Conservation (phyloP, 1,140 invertebrate species). For the Lepidurus apus region DNA sequence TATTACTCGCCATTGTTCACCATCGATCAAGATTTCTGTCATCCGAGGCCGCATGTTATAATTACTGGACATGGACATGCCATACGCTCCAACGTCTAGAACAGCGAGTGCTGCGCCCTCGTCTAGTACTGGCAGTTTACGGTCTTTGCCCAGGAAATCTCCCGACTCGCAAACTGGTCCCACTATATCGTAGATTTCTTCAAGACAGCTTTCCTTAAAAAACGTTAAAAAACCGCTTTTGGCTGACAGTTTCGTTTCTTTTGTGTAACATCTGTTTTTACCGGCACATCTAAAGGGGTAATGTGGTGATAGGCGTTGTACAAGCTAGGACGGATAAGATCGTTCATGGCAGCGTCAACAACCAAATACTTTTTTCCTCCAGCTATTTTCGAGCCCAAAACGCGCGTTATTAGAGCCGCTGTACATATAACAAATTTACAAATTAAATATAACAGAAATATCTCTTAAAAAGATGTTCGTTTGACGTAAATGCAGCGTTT, state of each 20-base stretch:
- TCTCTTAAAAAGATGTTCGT: too few relatives aligned
- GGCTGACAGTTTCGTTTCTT: background rate
- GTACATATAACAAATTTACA: background rate
- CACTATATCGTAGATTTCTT: slow-evolving; percentile 45
- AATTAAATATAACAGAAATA: too few relatives aligned
- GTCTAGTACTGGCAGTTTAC: slow-evolving; percentile 40
- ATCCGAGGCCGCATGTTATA: slow-evolving; percentile 46
- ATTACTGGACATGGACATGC: slow-evolving; percentile 47
- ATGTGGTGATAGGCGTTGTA: slow-evolving; percentile 48
- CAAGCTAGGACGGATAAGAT: slow-evolving; percentile 46
- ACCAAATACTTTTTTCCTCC: slow-evolving; percentile 38
- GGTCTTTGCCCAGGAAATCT: slow-evolving; percentile 47
- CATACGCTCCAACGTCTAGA: slow-evolving; percentile 48
- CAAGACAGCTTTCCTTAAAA: background rate
- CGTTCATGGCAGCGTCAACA: slow-evolving; percentile 42
- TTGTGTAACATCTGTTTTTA: background rate
- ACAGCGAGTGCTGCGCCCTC: slow-evolving; percentile 44
- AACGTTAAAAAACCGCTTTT: background rate
- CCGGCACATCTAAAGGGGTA: slow-evolving; percentile 35
- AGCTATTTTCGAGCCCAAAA: slow-evolving; percentile 39
- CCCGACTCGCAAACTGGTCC: slow-evolving; percentile 49
- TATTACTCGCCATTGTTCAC: slow-evolving; percentile 39
- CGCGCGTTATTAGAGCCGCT: slow-evolving; percentile 44
- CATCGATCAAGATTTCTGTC: slow-evolving; percentile 46
- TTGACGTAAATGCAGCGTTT: slow-evolving; percentile 27